phyloP scores from a whole-genome alignment of 2,888 invertebrate genomes.

The Eupithecia abbreviata region DNA sequence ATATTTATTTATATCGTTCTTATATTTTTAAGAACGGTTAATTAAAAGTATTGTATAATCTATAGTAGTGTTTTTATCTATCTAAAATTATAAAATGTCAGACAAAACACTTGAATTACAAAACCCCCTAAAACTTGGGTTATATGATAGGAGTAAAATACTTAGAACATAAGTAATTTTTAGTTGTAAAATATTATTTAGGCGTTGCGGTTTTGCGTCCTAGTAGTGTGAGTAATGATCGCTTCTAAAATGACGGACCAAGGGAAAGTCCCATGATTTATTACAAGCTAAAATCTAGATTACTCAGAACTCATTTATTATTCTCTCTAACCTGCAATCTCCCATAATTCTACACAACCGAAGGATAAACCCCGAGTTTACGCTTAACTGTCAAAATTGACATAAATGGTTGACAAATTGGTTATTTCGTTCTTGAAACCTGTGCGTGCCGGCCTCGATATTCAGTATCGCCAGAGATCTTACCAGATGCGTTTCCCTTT shows the following conservation, averaged over 20 bases:
- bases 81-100: not conserved
- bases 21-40: no score
- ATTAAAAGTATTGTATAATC: no score
- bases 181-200: not conserved
- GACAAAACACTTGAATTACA: not conserved
- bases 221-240: not conserved
- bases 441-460: slow-evolving; percentile 51
- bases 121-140: not conserved
- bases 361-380: not conserved
- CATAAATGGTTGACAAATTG: slow-evolving; percentile 20
- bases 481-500: slow-evolving; percentile 48
- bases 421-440: slow-evolving; percentile 14
- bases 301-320: slow-evolving; percentile 11
- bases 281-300: slow-evolving; percentile 16
- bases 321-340: not conserved
- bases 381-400: slow-evolving; percentile 8
- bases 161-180: not conserved
- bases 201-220: not conserved
- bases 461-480: slow-evolving; percentile 50
- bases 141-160: not conserved
- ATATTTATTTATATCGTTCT: no score
- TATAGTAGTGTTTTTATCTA: no score
- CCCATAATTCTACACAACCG: slow-evolving; percentile 3
- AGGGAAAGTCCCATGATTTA: slow-evolving; percentile 14
- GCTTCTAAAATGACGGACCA: not conserved